A percentile compares a stretch with the other conserved stretches of the same genome.
These are phyloP conservation scores for Eledone cirrhosa DNA, from an alignment of 2,888 invertebrate species.

Conservation along the genomic window DNA sequence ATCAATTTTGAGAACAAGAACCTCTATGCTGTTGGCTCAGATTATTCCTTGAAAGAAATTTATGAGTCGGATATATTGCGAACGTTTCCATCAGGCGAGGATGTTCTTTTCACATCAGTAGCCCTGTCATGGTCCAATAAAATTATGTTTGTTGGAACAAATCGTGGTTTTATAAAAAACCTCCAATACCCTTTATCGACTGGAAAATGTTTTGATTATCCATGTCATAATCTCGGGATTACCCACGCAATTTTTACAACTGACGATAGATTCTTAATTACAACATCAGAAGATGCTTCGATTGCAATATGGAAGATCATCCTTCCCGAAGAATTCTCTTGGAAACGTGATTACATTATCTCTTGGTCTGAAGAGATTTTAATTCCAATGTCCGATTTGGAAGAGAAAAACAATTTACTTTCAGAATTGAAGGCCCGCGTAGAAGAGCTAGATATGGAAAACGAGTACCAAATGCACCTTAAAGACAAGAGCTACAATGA, in stretches of 20 bases:
- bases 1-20: not conserved
- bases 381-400: not conserved
- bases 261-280: not conserved
- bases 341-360: not conserved
- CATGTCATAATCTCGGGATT: not conserved
- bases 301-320: not conserved
- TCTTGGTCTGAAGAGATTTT: not conserved
- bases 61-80: not conserved
- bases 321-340: not conserved
- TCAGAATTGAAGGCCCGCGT: not conserved
- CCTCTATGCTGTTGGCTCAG: not conserved
- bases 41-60: constrained; percentile 11
- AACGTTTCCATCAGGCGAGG: not conserved
- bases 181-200: not conserved
- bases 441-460: not conserved
- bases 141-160: not conserved
- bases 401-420: not conserved
- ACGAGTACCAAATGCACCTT: not conserved
- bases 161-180: not conserved
- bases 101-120: not conserved
- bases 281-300: not conserved
- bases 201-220: not conserved
- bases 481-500: not conserved
- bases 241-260: not conserved
- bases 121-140: constrained; percentile 3